Percentiles rank a stretch among this genome's conserved stretches.
Evolutionary conservation across 2,888 invertebrate species (phyloP).

Genomic region (Sarcophaga rosellei): DNA sequence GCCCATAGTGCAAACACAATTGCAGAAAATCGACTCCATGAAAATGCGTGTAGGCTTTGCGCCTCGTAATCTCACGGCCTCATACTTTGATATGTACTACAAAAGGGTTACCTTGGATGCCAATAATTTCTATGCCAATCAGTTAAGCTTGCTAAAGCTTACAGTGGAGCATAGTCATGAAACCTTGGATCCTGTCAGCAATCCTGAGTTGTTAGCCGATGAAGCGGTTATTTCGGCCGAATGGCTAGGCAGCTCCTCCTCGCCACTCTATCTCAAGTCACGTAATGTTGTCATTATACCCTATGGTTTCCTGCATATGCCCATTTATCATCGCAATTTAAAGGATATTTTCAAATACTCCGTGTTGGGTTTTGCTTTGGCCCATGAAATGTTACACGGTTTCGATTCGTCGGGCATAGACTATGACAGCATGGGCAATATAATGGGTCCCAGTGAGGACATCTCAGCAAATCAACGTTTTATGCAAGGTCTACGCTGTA

Average conservation of each 20-base stretch:
- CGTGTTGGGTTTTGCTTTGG: constrained; percentile 76
- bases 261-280: constrained; percentile 77
- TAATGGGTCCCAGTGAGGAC: constrained; percentile 78
- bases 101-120: constrained; percentile 71
- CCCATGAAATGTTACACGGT: constrained; percentile 78
- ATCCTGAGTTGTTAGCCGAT: constrained; percentile 57
- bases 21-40: constrained; percentile 75
- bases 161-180: constrained; percentile 73
- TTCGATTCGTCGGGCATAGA: constrained; percentile 78
- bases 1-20: constrained; percentile 73
- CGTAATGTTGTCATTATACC: constrained; percentile 77
- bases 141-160: constrained; percentile 73
- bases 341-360: constrained; percentile 75
- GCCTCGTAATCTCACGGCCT: constrained; percentile 72
- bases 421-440: constrained; percentile 77
- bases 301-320: constrained; percentile 75
- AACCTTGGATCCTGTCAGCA: constrained; percentile 62
- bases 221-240: constrained; percentile 72
- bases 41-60: constrained; percentile 76
- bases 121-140: constrained; percentile 77
- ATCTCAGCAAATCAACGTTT: constrained; percentile 74
- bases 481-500: constrained; percentile 74
- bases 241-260: constrained; percentile 76
- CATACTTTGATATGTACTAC: constrained; percentile 74
- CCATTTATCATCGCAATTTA: constrained; percentile 75